Base-by-base conservation (phyloP, 2,888 invertebrate genomes). In the Chrysolina oricalcia region DNA sequence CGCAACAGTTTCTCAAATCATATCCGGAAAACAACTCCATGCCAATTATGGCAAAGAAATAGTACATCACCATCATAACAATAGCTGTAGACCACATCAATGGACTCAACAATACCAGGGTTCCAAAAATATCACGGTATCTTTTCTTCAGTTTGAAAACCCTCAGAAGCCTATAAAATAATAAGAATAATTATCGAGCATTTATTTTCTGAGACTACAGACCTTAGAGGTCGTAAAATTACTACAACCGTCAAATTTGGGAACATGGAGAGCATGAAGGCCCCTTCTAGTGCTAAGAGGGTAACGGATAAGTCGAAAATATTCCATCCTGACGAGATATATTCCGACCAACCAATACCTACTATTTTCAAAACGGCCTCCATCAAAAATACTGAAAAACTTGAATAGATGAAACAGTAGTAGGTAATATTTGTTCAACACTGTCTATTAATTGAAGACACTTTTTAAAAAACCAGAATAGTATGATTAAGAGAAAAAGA, bases 41-140 rank as follows among this genome's bases (percentile, higher is more conserved):
- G 69, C 96, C 97, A 84, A 97, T 92, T 81, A 97, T 95, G 3
- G 96, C 95, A 89, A 96, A 97, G 90, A 95, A 96, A 88, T 96
- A 97, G 87, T 96, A 97, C 88, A 96, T 91, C 81, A 94, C 93
- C 72, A 94, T 89, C 92, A 96, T 95, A 13, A 96, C 96, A 79
- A 95, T 92, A 13, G 94, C 94, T 0, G 96, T 94, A 0, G 96
- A 95, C 67, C 94, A 93, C 93, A 97, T 94, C 21, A 96, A 90
- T n/a, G 96, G 95, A 0, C 94, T 92, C 48, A 97, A 89, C 10
- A 85, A 82, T 15, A 86, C 85, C 56, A 86, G 79, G 23, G 85
- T 86, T 40, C 85, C 85, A 70, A 86, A 86, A 65, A 86, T 85
- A 66, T 86, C 85, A 15, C 85, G 77, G 74, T 85, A 46, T 8